Base-by-base conservation (phyloP, 1,140 invertebrate genomes). In the Phymorhynchus buccinoides region DNA sequence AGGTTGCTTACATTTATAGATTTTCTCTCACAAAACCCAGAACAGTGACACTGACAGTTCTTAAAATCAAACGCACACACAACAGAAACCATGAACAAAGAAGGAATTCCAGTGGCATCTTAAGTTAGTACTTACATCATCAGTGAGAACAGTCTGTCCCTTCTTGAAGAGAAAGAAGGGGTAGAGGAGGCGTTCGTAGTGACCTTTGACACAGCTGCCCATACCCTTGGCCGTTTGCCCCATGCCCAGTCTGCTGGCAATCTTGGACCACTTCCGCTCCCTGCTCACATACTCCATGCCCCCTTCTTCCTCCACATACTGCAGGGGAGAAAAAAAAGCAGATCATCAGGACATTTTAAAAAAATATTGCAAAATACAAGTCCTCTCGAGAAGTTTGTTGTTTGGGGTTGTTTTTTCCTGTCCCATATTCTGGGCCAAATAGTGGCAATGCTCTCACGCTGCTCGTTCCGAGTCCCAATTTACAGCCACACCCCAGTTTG, bases 151-250 rank as follows among this genome's bases (percentile, higher is more conserved):
- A 3, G 88, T 87, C 39, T 89, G 89, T 39, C 90, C 88, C 41
- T 90, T 90, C 87, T 94, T 91, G 89, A 95, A 98, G 18, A 98
- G 95, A 91, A 98, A 97, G 93, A 96, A 99, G 1, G 98, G 97
- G 93, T 97, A 97, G 1, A 99, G 94, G 88, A 99, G 96, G 88
- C 96, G 95, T 92, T 99, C 98, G 92, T 99, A 99, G 94, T 99
- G 97, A 88, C 94, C 95, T 92, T 97, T 97, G 16, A 99, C 93
- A 79, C 97, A 96, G 66, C 96, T 96, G 16, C 97, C 97, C 42
- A 97, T 95, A 86, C 96, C 96, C 91, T 96, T 96, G 86, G 95
- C 96, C 86, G 89, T 95, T 18, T 96, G 96, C 16, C 96, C 96
- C 93, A 97, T 97, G 56, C 97, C 97, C 95, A 99, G 95, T 84